Base-by-base conservation (phyloP, 2,797 vertebrate genomes). In the Xerus rutilus region DNA sequence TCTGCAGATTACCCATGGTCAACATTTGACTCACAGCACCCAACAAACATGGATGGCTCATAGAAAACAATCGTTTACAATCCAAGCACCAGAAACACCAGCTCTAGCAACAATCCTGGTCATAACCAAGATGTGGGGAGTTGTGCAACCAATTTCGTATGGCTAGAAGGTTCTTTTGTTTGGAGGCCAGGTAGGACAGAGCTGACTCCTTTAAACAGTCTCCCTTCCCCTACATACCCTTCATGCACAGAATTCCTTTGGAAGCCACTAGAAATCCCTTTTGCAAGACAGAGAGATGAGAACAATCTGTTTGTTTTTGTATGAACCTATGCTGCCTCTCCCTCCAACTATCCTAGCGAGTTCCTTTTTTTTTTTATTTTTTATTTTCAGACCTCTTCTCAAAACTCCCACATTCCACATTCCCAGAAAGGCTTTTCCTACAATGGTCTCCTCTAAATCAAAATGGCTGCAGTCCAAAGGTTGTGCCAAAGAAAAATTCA, bases 201-300 rank as follows among this genome's bases (percentile, higher is more conserved):
- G 67, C 70, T 81, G 93, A 82, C 82, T 92, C 85, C 85, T 93
- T 93, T 86, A 96, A 97, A 95, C 62, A 70, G 47, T 65, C 69
- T 86, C 81, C 86, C 91, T 86, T 92, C 82, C 92, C 57, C 91
- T 72, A 87, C 94, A 97, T 92, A 91, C 88, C 72, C 97, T 28
- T 96, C 96, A 95, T 96, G 65, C 78, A 95, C 72, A 70, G 93
- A 95, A 97, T 97, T 97, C 97, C 94, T 94, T 94, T 21, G 1
- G 74, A 89, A 97, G 96, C 64, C 93, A 95, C 84, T 45, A 69
- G 95, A 96, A 96, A 96, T 81, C 86, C 96, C 88, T 92, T 86
- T 88, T 12, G 8, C 65, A 92, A 89, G 86, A 94, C 30, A 93
- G 81, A 86, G 35, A 79, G 82, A 72, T 72, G 57, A 84, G 73